Evolutionary conservation across 1,140 invertebrate genomes (phyloP), one percentile per base, ranked within the genome.

Genomic region (Tribolium madens): DNA sequence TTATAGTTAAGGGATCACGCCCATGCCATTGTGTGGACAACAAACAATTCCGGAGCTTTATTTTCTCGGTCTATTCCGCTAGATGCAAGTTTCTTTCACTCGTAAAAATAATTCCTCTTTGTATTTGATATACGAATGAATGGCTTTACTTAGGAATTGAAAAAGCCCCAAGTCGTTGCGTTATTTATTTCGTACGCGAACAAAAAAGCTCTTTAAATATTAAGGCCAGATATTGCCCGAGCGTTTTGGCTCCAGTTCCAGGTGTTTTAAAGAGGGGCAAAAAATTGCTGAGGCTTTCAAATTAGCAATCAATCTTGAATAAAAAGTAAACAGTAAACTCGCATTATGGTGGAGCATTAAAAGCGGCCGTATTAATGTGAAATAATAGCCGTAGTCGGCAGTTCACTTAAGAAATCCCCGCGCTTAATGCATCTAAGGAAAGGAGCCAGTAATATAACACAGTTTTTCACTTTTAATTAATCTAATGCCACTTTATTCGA

Each of bases 391-490:
- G 70, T 52, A 79, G 78, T 70, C 75, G 74, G 73, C 50, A 76
- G 73, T 78, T 76, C 77, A 73, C 77, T 78, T 78, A 78, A 78
- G 75, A 69, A 78, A 77, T 76, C 36, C 60, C 57, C 57, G 57
- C 21, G 57, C 57, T 64, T 64, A 64, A 64, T 64, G 57, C 57
- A 64, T 64, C 52, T 68, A 68, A 60, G 76, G 47, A 50, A 77
- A 72, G 70, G 46, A 72, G 70, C 46, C 46, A 72, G 46, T 80
- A 78, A 80, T 80, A 75, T 79, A 79, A 80, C 79, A 79, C 78
- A 80, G 78, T 83, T 80, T 81, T 80, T 82, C 81, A 82, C 82
- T 83, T 82, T 82, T 83, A 83, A 83, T 83, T 83, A 83, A 83
- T 83, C 81, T 78, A 79, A 82, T 80, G 77, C 78, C 77, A 80